Evolutionary conservation across 2,888 invertebrate genomes (phyloP).

Genomic region (Holacanthella duospinosa): DNA sequence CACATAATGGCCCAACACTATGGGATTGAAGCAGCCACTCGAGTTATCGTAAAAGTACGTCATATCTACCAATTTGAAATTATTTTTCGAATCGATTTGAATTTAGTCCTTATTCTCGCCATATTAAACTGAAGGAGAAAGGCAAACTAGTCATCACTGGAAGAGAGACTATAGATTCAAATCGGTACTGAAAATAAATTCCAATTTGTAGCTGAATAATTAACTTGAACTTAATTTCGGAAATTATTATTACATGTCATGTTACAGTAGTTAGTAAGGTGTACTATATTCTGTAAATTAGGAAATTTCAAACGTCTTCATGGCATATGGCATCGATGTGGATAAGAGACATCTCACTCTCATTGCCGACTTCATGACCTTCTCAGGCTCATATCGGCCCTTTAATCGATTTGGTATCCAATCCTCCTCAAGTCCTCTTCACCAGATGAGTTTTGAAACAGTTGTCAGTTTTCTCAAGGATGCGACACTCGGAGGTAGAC

Average conservation of each 20-base stretch:
- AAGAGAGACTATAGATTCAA: no score
- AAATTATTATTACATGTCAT: no score
- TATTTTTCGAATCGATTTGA: no score
- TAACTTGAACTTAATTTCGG: no score
- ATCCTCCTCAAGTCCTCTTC: constrained; percentile 80
- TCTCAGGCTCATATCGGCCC: constrained; percentile 76
- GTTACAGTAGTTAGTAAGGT: no score
- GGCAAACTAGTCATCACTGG: no score
- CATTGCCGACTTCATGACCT: constrained; percentile 97
- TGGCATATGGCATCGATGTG: constrained; percentile 91
- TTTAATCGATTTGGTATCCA: constrained; percentile 86
- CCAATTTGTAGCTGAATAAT: no score
- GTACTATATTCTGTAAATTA: no score
- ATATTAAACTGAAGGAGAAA: no score
- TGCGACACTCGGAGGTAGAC: constrained; percentile 57
- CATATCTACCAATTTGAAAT: no score
- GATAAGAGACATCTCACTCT: constrained; percentile 85
- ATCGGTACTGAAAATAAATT: no score
- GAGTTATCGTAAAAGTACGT: constrained; percentile 45
- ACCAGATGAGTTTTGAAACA: constrained; percentile 97
- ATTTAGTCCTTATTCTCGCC: no score
- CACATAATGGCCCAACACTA: constrained; percentile 80
- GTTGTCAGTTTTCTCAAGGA: constrained; percentile 72
- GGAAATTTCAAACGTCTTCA: constrained; percentile 93
- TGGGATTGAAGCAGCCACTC: constrained; percentile 91